Conservation (phyloP, 2,888 invertebrate genomes). For the Merodon equestris region DNA sequence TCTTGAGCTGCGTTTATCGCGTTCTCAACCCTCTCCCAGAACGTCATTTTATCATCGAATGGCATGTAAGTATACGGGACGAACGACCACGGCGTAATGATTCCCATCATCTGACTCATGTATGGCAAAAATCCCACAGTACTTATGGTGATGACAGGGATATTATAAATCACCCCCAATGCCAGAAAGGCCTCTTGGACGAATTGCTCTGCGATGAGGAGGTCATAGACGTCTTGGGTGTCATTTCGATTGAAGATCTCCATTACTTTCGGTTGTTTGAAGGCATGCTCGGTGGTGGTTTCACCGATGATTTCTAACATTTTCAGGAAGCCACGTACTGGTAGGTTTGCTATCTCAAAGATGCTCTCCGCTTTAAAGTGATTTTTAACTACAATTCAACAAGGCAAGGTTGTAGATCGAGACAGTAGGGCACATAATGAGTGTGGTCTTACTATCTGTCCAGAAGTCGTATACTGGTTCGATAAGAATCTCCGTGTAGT, state of each 20-base stretch:
- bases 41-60: conserved; percentile 80
- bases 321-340: conserved; percentile 71
- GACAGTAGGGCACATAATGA: not conserved
- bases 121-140: conserved; percentile 79
- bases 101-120: conserved; percentile 79
- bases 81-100: conserved; percentile 79
- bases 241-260: conserved; percentile 73
- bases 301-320: conserved; percentile 75
- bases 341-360: conserved; percentile 74
- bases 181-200: conserved; percentile 79
- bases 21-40: conserved; percentile 81
- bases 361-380: conserved; percentile 73
- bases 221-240: conserved; percentile 77
- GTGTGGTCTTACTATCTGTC: conserved; percentile 72
- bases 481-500: conserved; percentile 77
- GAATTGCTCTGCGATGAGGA: conserved; percentile 78
- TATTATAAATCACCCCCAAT: conserved; percentile 76
- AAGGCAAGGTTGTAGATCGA: not conserved
- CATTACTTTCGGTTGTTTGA: conserved; percentile 75
- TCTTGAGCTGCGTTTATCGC: conserved; percentile 76
- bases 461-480: conserved; percentile 76
- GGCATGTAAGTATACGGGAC: conserved; percentile 79
- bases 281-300: conserved; percentile 75
- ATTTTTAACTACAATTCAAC: conserved; percentile 72
- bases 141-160: conserved; percentile 77